Base-by-base conservation (phyloP, 2,888 invertebrate genomes). In the Priocnemis perturbator region DNA sequence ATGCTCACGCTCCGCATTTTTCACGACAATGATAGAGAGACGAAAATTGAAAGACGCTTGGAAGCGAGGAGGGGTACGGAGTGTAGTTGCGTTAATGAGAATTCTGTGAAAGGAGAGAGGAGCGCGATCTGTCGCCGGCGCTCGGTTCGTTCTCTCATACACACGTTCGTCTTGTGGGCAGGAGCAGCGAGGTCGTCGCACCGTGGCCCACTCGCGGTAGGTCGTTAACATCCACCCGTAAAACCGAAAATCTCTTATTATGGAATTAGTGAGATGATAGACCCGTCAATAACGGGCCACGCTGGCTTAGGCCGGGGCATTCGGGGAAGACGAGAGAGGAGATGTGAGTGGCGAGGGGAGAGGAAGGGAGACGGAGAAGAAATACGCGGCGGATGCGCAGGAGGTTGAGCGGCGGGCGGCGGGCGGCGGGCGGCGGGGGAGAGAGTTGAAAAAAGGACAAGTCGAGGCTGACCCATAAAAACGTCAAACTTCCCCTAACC, bases 401-500 rank as follows among this genome's bases (percentile, higher is more conserved):
- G 64, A 60, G 57, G 62, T 19, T 23, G 50, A 57, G 61, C 55
- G 50, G 61, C 14, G 58, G 21, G 47, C 55, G 61, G 58, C 15
- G 47, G 58, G 62, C 47, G 60, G n/a, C n/a, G n/a, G n/a, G n/a
- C n/a, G n/a, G n/a, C n/a, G 44, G 59, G 59, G 68, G 60, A 60
- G 75, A 74, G 77, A 68, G 71, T 71, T 64, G 64, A 76, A 82
- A 82, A 83, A 77, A 83, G 83, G 78, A 82, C 77, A 75, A 83
- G 81, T 70, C 81, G 80, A 85, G 82, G 81, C 86, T 84, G 87
- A 87, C 84, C 86, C 88, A 88, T 88, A 88, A 88, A 88, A 88
- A 88, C 87, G 88, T 88, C 87, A 88, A 88, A 88, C 87, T 87
- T 87, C 87, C 87, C 87, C 87, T 87, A 88, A 88, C 87, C 86